Conservation (phyloP, 1,140 invertebrate species). For the Panulirus ornatus region DNA sequence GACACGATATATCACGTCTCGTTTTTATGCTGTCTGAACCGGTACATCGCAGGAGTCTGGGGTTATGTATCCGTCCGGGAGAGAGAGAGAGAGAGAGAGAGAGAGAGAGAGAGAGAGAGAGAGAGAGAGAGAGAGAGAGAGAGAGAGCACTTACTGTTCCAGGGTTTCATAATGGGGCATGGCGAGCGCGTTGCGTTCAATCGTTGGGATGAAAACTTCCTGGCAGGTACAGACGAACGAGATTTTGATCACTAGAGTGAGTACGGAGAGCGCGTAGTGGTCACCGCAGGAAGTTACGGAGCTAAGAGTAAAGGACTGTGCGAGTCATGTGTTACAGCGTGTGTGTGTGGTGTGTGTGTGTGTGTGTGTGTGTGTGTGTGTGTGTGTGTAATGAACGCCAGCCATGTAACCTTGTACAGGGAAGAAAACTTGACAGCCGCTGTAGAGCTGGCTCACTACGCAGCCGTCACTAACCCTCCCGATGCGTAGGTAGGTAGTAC, state of each 20-base stretch:
- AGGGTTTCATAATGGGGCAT: neutral
- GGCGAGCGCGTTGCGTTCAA: neutral
- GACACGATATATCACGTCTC: neutral
- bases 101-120: slow-evolving; percentile 31
- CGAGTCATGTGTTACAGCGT: neutral
- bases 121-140: slow-evolving; percentile 21
- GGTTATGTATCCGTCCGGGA: neutral
- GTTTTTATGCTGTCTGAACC: neutral
- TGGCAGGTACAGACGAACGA: too few relatives aligned
- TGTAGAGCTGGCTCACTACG: too few relatives aligned
- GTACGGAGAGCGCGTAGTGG: neutral
- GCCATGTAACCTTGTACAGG: too few relatives aligned
- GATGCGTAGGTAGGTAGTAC: too few relatives aligned
- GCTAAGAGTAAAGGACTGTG: neutral
- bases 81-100: neutral
- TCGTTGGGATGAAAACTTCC: neutral
- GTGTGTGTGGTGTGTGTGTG: too few relatives aligned
- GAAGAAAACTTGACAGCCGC: too few relatives aligned
- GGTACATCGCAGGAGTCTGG: neutral
- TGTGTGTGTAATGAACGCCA: too few relatives aligned
- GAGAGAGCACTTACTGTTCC: neutral
- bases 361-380: too few relatives aligned
- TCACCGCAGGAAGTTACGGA: neutral
- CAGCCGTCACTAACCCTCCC: too few relatives aligned
- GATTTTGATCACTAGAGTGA: too few relatives aligned